Evolutionary conservation across 23 tunicate species (phyloP), one percentile per base, ranked within the genome.

Genomic region (Ascidia mentula): DNA sequence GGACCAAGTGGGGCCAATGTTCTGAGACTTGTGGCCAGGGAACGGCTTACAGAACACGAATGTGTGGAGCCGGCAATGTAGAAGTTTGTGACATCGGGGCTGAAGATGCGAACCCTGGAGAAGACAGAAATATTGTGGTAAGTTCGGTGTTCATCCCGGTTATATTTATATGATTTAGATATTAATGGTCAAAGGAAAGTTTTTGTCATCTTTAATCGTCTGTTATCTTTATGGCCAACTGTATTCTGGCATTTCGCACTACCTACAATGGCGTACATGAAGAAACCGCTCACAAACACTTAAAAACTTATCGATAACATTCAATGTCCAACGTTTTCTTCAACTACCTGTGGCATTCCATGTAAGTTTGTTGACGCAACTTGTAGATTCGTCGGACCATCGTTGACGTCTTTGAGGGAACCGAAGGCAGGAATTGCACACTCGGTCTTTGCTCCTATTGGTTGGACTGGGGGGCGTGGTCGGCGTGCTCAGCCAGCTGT

Each of bases 381-480:
- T n/a, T n/a, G n/a, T 34, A 80, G 84, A 71, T 39, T 28, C 31
- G 26, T 6, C 84, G 40, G 28, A 71, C 30, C 65, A 28, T 40
- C 35, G 36, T 71, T 30, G 86, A 46, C 32, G 38, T 39, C 45
- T 82, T 32, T 74, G 86, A 36, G 24, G 69, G 73, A 45, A 82
- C 79, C 34, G 73, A 82, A 74, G 34, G 71, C n/a, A 79, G 38
- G 2, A 31, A 73, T 32, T 82, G 86, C 79, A 53, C 32, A 9
- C 30, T 38, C 0, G 88, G 84, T 34, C 84, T 53, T 22, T 90
- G 96, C 65, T 71, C 84, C 36, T 80, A 80, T 76, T 90, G 96
- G 96, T 38, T 72, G 24, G 86, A 79, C 6, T 90, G 96, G 96
- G 73, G 74, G 70, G 72, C 79, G 79, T 90, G 96, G 96, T 59